These are phyloP conservation scores for Tribolium freemani DNA, from an alignment of 2,888 invertebrate genomes.

Conservation along the genomic window DNA sequence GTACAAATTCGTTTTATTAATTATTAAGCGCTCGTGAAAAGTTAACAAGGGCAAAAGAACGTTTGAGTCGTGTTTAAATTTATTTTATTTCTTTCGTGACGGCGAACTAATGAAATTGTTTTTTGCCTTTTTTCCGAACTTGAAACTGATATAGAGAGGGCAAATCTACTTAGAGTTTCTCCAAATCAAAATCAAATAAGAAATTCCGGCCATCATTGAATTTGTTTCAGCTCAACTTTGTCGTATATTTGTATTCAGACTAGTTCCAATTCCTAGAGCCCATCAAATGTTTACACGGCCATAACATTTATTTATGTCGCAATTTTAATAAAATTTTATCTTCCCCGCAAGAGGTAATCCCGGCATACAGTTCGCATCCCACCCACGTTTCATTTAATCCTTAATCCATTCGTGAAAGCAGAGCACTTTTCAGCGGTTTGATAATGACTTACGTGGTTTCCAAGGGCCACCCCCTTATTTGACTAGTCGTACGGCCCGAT, in stretches of 20 bases:
- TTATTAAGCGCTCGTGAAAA: background rate
- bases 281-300: conserved; percentile 19
- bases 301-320: conserved; percentile 17
- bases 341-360: background rate
- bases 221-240: background rate
- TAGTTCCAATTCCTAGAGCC: background rate
- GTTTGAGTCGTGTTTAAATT: background rate
- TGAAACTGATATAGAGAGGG: background rate
- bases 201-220: background rate
- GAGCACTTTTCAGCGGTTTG: conserved; percentile 2
- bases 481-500: conserved; percentile 30
- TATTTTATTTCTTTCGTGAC: background rate
- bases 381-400: background rate
- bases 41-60: background rate
- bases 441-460: conserved; percentile 13
- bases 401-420: background rate
- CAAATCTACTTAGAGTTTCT: background rate
- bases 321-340: conserved; percentile 25
- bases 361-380: background rate
- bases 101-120: background rate
- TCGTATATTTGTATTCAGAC: background rate
- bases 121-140: background rate
- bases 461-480: conserved; percentile 36
- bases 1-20: background rate
- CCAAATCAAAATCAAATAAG: background rate